phyloP scores from a whole-genome alignment of 2,113 vertebrate genomes.

The Spermophilus dauricus region DNA sequence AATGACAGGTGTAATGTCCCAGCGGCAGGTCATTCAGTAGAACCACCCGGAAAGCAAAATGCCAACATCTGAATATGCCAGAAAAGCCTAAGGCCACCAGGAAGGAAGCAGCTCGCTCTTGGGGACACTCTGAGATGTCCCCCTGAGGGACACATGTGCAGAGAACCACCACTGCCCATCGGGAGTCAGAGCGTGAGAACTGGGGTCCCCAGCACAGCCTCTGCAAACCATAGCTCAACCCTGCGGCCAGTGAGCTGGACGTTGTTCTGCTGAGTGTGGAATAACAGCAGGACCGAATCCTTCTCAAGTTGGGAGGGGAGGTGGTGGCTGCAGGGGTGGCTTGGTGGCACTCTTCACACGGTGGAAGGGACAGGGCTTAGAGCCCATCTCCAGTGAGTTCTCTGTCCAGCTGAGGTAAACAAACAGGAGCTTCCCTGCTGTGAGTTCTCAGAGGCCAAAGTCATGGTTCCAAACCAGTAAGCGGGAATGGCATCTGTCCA shows the following conservation, averaged over 20 bases:
- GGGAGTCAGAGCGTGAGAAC: not conserved
- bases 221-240: not conserved
- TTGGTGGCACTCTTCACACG: too few relatives aligned
- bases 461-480: not conserved
- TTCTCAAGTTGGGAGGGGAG: not conserved
- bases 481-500: not conserved
- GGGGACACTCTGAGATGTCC: not conserved
- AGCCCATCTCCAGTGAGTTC: not conserved
- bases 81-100: not conserved
- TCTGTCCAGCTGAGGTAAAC: constrained; percentile 27
- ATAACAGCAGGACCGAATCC: not conserved
- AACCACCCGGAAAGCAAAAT: not conserved
- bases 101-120: not conserved
- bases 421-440: constrained; percentile 1
- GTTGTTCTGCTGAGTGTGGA: not conserved
- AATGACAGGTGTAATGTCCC: not conserved
- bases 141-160: not conserved
- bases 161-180: not conserved
- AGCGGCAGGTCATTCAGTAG: not conserved
- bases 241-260: fast-evolving
- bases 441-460: constrained; percentile 10
- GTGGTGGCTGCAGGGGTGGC: too few relatives aligned
- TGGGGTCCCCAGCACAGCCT: not conserved
- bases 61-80: not conserved
- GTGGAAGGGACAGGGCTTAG: too few relatives aligned